Base-by-base conservation (phyloP, 2,888 invertebrate species). In the Trichogramma evanescens region DNA sequence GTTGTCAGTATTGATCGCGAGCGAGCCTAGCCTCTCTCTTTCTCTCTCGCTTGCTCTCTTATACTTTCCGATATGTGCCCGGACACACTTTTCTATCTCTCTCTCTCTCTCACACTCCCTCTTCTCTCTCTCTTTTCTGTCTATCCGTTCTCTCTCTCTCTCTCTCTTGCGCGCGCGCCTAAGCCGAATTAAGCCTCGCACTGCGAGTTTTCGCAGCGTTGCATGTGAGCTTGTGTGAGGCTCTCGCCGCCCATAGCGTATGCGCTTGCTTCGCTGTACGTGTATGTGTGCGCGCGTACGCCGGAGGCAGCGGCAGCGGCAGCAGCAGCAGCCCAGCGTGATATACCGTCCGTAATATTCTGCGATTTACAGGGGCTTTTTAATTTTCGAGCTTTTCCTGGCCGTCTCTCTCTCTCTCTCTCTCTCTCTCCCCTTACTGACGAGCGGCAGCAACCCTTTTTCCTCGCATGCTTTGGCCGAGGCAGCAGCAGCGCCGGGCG, bases 321-420 rank as follows among this genome's bases (percentile, higher is more conserved):
- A 39, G 48, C 46, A 41, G 42, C 10, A 42, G 38, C 55, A 26
- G 26, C 26, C 26, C 26, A 13, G 61, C 46, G 50, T 61, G 58
- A 63, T 63, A 61, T 61, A 61, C 61, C 58, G 61, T 43, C 54
- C 54, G 61, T 63, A 61, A 61, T 63, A 63, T 63, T 61, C 63
- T 40, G 57, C 61, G 63, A 63, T 61, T 61, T 59, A 61, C 59
- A 58, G 63, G 61, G 59, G 61, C 63, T 63, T 63, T 63, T 61
- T 63, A 63, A 63, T 63, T 63, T 63, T 63, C 61, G 61, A 63
- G 59, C 61, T 63, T 61, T 63, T 59, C 56, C 53, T 44, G 52
- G 13, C 49, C 57, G 46, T 46, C 57, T 43, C 40, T 44, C 38
- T 38, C 50, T 42, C 8, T 45, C 13, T 42, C 8, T 45, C 13